Evolutionary conservation across 2,797 vertebrate species (phyloP), one percentile per base, ranked within the genome.

Genomic region (Corythornis leucogaster): DNA sequence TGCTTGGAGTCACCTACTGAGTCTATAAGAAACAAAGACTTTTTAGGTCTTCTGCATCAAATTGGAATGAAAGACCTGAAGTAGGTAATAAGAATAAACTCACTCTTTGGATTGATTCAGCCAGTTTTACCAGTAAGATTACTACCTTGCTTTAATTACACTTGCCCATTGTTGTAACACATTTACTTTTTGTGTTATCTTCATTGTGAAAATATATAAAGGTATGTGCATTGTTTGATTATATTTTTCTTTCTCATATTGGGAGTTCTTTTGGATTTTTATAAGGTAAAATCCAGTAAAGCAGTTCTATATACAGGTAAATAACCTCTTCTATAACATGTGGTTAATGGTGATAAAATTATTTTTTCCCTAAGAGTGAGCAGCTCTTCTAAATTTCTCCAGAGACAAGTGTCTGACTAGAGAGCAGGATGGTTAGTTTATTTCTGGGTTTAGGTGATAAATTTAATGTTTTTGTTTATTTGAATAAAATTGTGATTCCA

Each of bases 391-490:
- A 62, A 43, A 5, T 68, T 80, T 71, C 13, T 58, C 24, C 26
- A 50, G 35, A 68, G 7, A 26, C 15, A 40, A 8, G 11, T 25
- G 2, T 74, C 61, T 85, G 35, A 53, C 31, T 45, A 8, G 1
- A 63, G 11, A 6, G 53, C 20, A 82, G 40, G 21, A 70, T 70
- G 6, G 25, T 16, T 61, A 3, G 8, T 69, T 73, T 67, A 66
- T 73, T 80, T 77, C 18, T 40, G 24, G 6, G 9, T 82, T 87
- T 64, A 82, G 45, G 20, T 48, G 6, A 42, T 12, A 70, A 20
- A 5, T 87, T 45, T 2, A 3, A 12, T 16, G 0, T 20, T 50
- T 67, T 0, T 22, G 38, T 75, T 43, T 73, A 40, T 46, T 25
- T 24, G 7, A 66, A 55, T 46, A 76, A 84, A 69, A 50, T 50